Evolutionary conservation across 2,797 vertebrate genomes (phyloP).

Genomic region (Poeciliopsis turneri): DNA sequence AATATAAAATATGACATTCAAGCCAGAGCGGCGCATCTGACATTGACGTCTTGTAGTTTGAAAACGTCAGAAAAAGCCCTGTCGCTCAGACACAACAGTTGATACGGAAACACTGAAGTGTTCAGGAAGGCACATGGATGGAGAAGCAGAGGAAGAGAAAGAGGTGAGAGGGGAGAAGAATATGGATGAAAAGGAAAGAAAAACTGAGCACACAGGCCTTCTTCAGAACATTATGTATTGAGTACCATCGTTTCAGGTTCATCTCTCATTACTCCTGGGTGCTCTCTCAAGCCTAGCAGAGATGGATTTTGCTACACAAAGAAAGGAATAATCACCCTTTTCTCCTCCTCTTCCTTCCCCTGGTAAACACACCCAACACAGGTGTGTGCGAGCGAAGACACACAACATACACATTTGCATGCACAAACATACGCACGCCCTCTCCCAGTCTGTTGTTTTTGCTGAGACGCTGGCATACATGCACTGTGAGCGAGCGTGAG

Average conservation of each 20-base stretch:
- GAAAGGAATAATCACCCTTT: conserved; percentile 76
- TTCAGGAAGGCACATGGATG: conserved; percentile 62
- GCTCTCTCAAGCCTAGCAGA: conserved; percentile 75
- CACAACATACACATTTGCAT: conserved; percentile 23
- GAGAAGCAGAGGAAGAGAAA: conserved; percentile 49
- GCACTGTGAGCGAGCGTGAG: conserved; percentile 56
- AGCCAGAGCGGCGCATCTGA: conserved; percentile 53
- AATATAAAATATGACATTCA: conserved; percentile 57
- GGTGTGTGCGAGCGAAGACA: conserved; percentile 37
- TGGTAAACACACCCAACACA: conserved; percentile 63
- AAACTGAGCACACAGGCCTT: conserved; percentile 61
- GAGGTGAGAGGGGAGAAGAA: conserved; percentile 37
- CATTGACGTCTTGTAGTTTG: conserved; percentile 59
- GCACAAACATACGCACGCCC: conserved; percentile 37
- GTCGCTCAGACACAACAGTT: conserved; percentile 72
- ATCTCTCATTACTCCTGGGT: conserved; percentile 79
- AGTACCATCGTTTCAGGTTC: conserved; percentile 76
- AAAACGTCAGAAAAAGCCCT: conserved; percentile 39
- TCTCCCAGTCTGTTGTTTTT: conserved; percentile 67
- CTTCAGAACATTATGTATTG: conserved; percentile 69
- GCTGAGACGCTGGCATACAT: conserved; percentile 54
- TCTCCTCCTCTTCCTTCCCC: conserved; percentile 68
- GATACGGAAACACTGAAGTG: conserved; percentile 66
- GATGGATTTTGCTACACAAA: conserved; percentile 77
- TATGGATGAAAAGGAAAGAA: conserved; percentile 65